These are phyloP conservation scores for Schlechtendalia chinensis DNA, from an alignment of 1,140 invertebrate genomes.

Conservation along the genomic window DNA sequence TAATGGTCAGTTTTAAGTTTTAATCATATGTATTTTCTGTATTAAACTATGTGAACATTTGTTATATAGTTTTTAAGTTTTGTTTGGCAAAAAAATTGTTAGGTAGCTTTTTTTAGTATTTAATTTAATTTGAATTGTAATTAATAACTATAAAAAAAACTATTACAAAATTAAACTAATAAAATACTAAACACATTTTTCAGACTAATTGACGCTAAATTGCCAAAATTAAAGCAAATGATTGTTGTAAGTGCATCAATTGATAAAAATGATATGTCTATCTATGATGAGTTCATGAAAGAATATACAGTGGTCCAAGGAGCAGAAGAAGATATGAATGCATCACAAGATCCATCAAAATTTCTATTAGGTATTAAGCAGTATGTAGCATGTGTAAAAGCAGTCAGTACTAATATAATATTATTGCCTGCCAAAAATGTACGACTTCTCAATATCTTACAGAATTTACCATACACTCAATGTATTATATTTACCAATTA, in stretches of 20 bases:
- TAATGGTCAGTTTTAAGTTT: too few relatives aligned
- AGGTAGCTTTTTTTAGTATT: too few relatives aligned
- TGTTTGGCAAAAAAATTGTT: too few relatives aligned
- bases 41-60: too few relatives aligned
- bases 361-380: slow-evolving; percentile 76
- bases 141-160: too few relatives aligned
- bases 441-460: slow-evolving; percentile 46
- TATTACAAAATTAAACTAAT: too few relatives aligned
- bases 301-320: slow-evolving; percentile 52
- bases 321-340: slow-evolving; percentile 55
- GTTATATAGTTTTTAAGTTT: too few relatives aligned
- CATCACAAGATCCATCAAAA: slow-evolving; percentile 55
- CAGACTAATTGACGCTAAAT: slow-evolving; percentile 70
- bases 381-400: slow-evolving; percentile 59
- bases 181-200: slow-evolving; percentile 53
- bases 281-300: slow-evolving; percentile 76
- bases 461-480: slow-evolving; percentile 45
- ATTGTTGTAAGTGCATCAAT: slow-evolving; percentile 95
- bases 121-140: too few relatives aligned
- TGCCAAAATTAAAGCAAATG: slow-evolving; percentile 81
- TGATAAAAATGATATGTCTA: slow-evolving; percentile 69
- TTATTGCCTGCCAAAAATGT: slow-evolving; percentile 44
- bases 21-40: too few relatives aligned
- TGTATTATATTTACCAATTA: slow-evolving; percentile 51
- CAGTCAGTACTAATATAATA: slow-evolving; percentile 49